Evolutionary conservation across 2,113 vertebrate genomes (phyloP).

Genomic region (Alethe castanea): DNA sequence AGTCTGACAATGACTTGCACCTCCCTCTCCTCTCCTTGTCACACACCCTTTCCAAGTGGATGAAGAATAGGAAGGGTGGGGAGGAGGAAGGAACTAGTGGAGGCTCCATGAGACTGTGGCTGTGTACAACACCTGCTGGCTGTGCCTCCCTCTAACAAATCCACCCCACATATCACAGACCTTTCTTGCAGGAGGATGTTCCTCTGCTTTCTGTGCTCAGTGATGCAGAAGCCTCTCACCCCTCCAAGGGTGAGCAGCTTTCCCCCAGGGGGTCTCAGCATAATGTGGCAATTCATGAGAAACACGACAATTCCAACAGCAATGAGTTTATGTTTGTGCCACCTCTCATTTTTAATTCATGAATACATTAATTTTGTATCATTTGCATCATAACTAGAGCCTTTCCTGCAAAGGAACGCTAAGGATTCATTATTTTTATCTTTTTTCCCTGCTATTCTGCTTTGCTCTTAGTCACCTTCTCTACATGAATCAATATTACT

Average conservation of each 20-base stretch:
- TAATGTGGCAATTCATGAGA: neutral
- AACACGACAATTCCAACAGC: neutral
- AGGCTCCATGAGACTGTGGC: neutral
- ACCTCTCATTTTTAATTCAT: slow-evolving; percentile 4
- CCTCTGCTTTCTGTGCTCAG: neutral
- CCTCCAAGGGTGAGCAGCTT: neutral
- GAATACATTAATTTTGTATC: neutral
- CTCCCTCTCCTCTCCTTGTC: neutral
- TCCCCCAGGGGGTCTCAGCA: neutral
- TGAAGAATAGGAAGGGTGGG: neutral
- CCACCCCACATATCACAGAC: neutral
- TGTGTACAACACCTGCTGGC: neutral
- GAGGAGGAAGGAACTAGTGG: neutral
- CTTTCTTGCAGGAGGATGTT: accelerated
- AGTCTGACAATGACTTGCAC: neutral
- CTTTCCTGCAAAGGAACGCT: neutral
- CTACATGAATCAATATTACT: neutral
- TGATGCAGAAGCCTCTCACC: neutral
- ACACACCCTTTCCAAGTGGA: neutral
- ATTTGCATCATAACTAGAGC: neutral
- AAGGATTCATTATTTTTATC: neutral
- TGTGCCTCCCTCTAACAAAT: neutral
- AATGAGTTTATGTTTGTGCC: neutral
- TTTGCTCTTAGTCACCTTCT: neutral
- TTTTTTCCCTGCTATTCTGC: accelerated